phyloP scores from a whole-genome alignment of 2,888 invertebrate species.

The Helleia helle region DNA sequence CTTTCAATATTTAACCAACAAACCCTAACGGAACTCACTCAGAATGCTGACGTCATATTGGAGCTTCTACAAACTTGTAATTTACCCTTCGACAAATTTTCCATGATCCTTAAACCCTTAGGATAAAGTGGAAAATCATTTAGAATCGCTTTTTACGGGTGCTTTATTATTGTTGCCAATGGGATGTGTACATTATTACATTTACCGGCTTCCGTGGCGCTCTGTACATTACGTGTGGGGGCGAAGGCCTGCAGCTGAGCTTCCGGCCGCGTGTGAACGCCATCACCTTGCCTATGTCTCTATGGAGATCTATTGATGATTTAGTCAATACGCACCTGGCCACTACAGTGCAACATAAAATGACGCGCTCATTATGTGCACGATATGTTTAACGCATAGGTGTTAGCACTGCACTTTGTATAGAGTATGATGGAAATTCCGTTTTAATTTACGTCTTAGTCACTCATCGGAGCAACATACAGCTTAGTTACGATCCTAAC shows the following conservation, averaged over 20 bases:
- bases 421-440: no score
- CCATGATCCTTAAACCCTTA: neutral
- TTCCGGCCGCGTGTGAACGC: slow-evolving; percentile 55
- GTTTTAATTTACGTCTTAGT: no score
- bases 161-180: slow-evolving; percentile 1
- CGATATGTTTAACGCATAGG: neutral
- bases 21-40: slow-evolving; percentile 44
- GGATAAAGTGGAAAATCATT: slow-evolving; percentile 18
- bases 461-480: no score
- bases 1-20: slow-evolving; percentile 20
- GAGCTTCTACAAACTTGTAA: slow-evolving; percentile 22
- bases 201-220: slow-evolving; percentile 22
- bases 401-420: neutral
- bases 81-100: slow-evolving; percentile 1
- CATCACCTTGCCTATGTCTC: slow-evolving; percentile 50
- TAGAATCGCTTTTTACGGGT: neutral
- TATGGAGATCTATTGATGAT: slow-evolving; percentile 46
- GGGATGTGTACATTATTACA: slow-evolving; percentile 11
- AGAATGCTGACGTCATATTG: slow-evolving; percentile 40
- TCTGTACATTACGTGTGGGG: slow-evolving; percentile 25
- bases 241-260: slow-evolving; percentile 52
- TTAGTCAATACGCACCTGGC: neutral
- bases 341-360: no score
- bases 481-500: no score
- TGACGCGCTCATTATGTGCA: neutral